These are phyloP conservation scores for Hyles lineata DNA, from an alignment of 2,888 invertebrate species.

Conservation along the genomic window DNA sequence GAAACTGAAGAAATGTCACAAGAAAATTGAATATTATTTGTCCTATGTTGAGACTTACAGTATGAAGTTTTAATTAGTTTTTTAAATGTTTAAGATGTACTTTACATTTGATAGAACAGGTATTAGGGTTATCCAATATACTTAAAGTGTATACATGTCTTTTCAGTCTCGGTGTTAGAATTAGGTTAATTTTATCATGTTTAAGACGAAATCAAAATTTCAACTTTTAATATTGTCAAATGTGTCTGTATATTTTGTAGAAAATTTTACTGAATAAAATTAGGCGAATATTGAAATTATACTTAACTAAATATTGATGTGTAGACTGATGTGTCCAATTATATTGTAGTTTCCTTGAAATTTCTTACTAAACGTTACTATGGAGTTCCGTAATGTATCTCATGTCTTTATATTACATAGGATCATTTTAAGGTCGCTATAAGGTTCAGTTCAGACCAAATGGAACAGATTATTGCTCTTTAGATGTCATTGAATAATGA, in stretches of 20 bases:
- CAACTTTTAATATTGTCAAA: conserved; percentile 6
- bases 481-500: no score
- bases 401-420: no score
- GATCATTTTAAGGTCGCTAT: no score
- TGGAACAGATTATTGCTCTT: no score
- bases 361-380: no score
- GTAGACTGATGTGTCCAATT: background rate
- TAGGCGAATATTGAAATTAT: background rate
- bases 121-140: background rate
- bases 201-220: background rate
- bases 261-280: conserved; percentile 2
- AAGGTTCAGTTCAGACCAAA: no score
- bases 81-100: background rate
- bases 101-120: conserved; percentile 2
- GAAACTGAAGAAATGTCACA: conserved; percentile 83
- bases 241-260: background rate
- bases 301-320: background rate
- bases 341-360: background rate
- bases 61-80: conserved; percentile 56
- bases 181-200: background rate
- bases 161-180: background rate
- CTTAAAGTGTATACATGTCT: background rate
- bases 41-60: conserved; percentile 84
- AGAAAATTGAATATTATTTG: conserved; percentile 90
- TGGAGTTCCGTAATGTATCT: no score